Evolutionary conservation across 1,140 invertebrate species (phyloP).

Genomic region (Drosophila bocki): DNA sequence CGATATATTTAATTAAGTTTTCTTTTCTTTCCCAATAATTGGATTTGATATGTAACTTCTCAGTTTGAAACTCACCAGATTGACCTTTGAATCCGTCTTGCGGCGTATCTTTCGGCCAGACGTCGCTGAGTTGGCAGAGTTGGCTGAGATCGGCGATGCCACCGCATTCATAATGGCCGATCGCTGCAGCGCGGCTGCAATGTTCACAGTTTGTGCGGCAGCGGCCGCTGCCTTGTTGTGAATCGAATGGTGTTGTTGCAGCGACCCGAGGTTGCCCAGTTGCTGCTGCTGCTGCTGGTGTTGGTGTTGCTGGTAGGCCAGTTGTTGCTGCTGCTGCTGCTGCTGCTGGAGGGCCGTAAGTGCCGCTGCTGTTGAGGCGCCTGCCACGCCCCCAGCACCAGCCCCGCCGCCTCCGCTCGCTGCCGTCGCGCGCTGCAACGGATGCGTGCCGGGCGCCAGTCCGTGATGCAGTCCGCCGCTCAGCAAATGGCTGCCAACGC

Average conservation of each 20-base stretch:
- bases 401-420: conserved; percentile 61
- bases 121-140: conserved; percentile 68
- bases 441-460: conserved; percentile 69
- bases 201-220: conserved; percentile 57
- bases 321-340: conserved; percentile 55
- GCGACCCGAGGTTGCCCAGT: conserved; percentile 48
- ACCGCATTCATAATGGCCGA: conserved; percentile 84
- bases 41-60: no score
- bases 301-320: conserved; percentile 41
- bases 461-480: conserved; percentile 64
- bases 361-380: conserved; percentile 51
- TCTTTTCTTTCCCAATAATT: neutral
- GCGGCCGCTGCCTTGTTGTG: conserved; percentile 60
- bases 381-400: conserved; percentile 59
- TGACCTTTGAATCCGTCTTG: conserved; percentile 84
- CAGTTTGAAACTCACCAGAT: conserved; percentile 66
- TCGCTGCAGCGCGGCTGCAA: conserved; percentile 72
- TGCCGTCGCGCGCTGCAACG: conserved; percentile 70
- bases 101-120: conserved; percentile 80
- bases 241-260: conserved; percentile 45
- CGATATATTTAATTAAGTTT: neutral
- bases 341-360: conserved; percentile 57
- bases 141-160: conserved; percentile 83
- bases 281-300: conserved; percentile 52
- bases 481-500: conserved; percentile 55